Conservation (phyloP, 1,140 invertebrate species). For the Trichoplusia ni region DNA sequence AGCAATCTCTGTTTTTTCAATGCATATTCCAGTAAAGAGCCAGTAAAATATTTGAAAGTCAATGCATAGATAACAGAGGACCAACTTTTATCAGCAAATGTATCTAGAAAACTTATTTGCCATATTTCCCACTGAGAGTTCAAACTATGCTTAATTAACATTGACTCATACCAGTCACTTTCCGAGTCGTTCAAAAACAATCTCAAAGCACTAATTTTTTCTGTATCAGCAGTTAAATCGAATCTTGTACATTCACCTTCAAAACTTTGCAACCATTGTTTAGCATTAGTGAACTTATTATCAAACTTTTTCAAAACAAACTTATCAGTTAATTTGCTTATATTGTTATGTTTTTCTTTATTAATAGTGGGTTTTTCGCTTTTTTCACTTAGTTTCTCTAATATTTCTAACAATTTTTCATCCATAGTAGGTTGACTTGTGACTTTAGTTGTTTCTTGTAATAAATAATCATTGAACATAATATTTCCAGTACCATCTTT, state of each 20-base stretch:
- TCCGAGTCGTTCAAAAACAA: constrained; percentile 33
- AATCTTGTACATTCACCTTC: constrained; percentile 34
- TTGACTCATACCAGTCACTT: constrained; percentile 34
- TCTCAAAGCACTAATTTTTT: constrained; percentile 37
- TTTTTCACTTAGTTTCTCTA: constrained; percentile 33
- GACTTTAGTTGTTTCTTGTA: constrained; percentile 30
- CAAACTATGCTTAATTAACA: constrained; percentile 34
- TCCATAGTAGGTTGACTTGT: constrained; percentile 16
- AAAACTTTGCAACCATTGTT: constrained; percentile 35
- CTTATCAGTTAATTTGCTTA: constrained; percentile 31
- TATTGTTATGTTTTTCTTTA: constrained; percentile 18
- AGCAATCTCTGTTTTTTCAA: constrained; percentile 31
- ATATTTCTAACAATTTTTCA: constrained; percentile 33
- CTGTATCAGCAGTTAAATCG: constrained; percentile 31
- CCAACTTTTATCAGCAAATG: constrained; percentile 34
- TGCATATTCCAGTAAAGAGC: constrained; percentile 31
- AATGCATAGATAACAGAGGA: constrained; percentile 34
- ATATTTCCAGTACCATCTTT: constrained; percentile 34
- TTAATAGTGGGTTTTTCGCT: constrained; percentile 25
- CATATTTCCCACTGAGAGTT: constrained; percentile 25
- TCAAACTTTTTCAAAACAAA: constrained; percentile 31
- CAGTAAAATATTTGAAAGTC: constrained; percentile 28
- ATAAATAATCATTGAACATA: constrained; percentile 35
- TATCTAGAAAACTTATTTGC: constrained; percentile 28
- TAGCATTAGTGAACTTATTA: constrained; percentile 30